A percentile compares a stretch with the other conserved stretches of the same genome.
phyloP scores from a whole-genome alignment of 2,888 invertebrate genomes.

The Pterostichus niger region DNA sequence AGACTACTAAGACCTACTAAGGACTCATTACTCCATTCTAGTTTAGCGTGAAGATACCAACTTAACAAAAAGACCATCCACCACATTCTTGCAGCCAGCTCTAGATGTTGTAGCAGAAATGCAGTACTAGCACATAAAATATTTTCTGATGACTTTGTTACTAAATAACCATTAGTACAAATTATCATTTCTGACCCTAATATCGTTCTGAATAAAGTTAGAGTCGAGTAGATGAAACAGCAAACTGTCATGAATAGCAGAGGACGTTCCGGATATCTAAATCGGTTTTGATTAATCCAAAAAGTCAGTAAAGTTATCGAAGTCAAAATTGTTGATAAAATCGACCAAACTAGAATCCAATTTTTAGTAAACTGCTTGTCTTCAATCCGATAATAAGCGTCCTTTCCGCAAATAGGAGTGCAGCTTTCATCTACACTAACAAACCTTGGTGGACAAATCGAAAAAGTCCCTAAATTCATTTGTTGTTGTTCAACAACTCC shows the following conservation, averaged over 20 bases:
- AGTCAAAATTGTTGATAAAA: slow-evolving; percentile 89
- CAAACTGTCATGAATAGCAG: slow-evolving; percentile 94
- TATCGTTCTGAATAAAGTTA: slow-evolving; percentile 72
- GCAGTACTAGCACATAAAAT: slow-evolving; percentile 72
- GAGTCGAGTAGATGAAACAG: slow-evolving; percentile 73
- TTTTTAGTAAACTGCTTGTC: slow-evolving; percentile 86
- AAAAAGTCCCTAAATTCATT: slow-evolving; percentile 66
- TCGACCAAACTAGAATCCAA: slow-evolving; percentile 88
- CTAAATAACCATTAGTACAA: slow-evolving; percentile 69
- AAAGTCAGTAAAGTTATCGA: slow-evolving; percentile 92
- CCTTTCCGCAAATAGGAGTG: slow-evolving; percentile 82
- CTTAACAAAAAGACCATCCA: slow-evolving; percentile 93
- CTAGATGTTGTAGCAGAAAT: slow-evolving; percentile 81
- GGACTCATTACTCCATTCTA: slow-evolving; percentile 96
- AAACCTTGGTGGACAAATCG: slow-evolving; percentile 71
- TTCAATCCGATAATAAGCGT: slow-evolving; percentile 82
- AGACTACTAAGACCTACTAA: slow-evolving; percentile 91
- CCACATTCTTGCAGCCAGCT: slow-evolving; percentile 90
- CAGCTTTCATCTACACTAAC: slow-evolving; percentile 79
- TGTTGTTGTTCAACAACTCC: slow-evolving; percentile 57
- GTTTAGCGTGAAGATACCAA: slow-evolving; percentile 93
- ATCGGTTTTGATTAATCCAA: slow-evolving; percentile 92
- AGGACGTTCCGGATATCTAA: slow-evolving; percentile 95
- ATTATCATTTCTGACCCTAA: slow-evolving; percentile 70
- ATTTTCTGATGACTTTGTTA: slow-evolving; percentile 71